Base-by-base conservation (phyloP, 1,140 invertebrate species). In the Zaprionus capensis region DNA sequence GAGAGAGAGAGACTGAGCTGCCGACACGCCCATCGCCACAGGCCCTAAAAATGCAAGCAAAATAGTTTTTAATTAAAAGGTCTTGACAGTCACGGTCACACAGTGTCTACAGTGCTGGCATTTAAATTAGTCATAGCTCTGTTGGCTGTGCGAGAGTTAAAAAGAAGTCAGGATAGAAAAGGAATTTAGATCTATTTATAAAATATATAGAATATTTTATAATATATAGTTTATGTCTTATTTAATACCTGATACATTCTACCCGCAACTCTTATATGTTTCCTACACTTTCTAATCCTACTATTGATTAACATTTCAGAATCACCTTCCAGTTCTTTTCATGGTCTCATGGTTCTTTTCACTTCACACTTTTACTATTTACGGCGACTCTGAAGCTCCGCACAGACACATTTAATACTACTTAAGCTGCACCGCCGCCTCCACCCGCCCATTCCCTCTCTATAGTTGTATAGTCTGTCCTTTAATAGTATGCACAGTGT, bases 51-150 rank as follows among this genome's bases (percentile, higher is more conserved):
- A 85, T 80, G 85, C 87, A 85, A 90, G 84, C 85, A 90, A 90
- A 88, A 88, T 88, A 88, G 85, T 85, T 90, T 88, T 88, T 88
- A 88, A 88, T 88, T 88, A 88, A 88, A 88, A 90, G 78, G 85
- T 76, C 81, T 77, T 59, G 62, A 79, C 64, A 76, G 51, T 81
- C 82, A 78, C 65, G 67, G 76, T 62, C 71, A 75, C 41, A 66
- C 36, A 22, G 22, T 56, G 76, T 62, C 61, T 63, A 76, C 82
- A 86, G 53, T 82, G 66, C 20, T 17, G 76, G 75, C 59, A 59
- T 46, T 53, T 55, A 62, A 58, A 80, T 77, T 74, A 71, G 77
- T 74, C 71, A 65, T 26, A 49, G 53, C 7, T 28, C 5, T 28
- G 26, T 56, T 15, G 2, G 9, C 26, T 26, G 51, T 24, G 51